A percentile compares a stretch with the other conserved stretches of the same genome.
phyloP scores from a whole-genome alignment of 2,888 invertebrate species.

The Tetramorium bicarinatum region DNA sequence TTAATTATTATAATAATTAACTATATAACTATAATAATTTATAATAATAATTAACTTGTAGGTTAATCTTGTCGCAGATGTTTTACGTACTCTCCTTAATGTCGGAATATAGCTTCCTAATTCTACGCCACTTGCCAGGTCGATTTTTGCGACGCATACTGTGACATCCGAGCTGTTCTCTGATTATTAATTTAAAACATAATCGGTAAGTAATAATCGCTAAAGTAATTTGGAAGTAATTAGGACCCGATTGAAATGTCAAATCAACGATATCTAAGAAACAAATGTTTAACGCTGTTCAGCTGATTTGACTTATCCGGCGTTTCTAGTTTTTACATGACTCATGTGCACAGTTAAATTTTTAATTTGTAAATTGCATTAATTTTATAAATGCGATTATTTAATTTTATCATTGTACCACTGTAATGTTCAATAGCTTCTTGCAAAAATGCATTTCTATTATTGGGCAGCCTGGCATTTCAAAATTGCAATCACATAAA shows the following conservation, averaged over 20 bases:
- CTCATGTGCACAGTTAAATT: neutral
- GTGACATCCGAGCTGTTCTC: neutral
- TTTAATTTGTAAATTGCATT: neutral
- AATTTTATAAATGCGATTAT: neutral
- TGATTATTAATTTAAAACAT: neutral
- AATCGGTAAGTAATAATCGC: neutral
- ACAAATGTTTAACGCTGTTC: slow-evolving; percentile 27
- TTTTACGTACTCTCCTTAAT: slow-evolving; percentile 7
- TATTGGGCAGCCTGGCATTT: slow-evolving; percentile 18
- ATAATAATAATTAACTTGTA: neutral
- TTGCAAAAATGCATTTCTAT: neutral
- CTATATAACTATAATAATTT: neutral
- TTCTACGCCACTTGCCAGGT: slow-evolving; percentile 32
- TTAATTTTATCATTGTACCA: neutral
- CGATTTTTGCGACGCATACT: slow-evolving; percentile 44
- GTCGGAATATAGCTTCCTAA: neutral
- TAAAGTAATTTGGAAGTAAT: slow-evolving; percentile 13
- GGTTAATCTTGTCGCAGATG: slow-evolving; percentile 10
- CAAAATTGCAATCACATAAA: slow-evolving; percentile 61
- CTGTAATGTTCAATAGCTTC: neutral
- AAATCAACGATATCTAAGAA: neutral
- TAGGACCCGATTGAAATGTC: slow-evolving; percentile 1
- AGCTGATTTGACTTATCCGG: neutral
- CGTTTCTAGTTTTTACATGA: neutral
- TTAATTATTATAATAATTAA: neutral